Evolutionary conservation across 2,888 invertebrate species (phyloP).

Genomic region (Crioceris asparagi): DNA sequence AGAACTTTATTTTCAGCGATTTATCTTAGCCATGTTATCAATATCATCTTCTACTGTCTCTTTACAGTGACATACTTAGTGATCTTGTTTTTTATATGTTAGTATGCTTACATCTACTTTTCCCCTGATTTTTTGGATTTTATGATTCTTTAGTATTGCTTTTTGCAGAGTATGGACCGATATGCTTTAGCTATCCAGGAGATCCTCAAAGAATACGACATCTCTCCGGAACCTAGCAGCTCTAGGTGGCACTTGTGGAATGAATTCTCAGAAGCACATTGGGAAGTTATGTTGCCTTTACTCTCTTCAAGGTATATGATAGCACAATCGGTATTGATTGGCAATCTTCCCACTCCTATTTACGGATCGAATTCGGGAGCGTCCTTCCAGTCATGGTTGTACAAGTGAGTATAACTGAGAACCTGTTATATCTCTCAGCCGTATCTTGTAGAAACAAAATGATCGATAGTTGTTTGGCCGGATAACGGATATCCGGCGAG

Average conservation of each 20-base stretch:
- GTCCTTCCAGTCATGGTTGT: conserved; percentile 64
- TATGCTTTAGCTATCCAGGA: conserved; percentile 75
- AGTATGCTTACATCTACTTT: too few species aligned
- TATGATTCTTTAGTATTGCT: too few species aligned
- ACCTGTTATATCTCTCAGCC: too few species aligned
- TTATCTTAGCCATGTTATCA: too few species aligned
- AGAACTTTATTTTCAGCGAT: too few species aligned
- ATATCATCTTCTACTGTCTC: too few species aligned
- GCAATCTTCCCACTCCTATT: conserved; percentile 37
- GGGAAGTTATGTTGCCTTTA: conserved; percentile 66
- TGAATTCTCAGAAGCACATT: conserved; percentile 57
- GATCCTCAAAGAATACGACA: conserved; percentile 59
- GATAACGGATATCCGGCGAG: too few species aligned
- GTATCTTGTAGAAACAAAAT: too few species aligned
- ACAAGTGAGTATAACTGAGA: conserved; percentile 42
- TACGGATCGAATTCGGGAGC: conserved; percentile 58
- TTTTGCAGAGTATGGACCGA: conserved; percentile 57
- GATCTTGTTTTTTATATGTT: too few species aligned
- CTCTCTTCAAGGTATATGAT: conserved; percentile 54
- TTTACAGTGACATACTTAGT: too few species aligned
- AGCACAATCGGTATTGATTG: conserved; percentile 27
- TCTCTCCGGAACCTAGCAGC: conserved; percentile 48
- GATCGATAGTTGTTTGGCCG: too few species aligned
- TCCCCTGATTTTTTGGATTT: too few species aligned
- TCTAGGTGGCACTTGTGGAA: conserved; percentile 56